Percentiles rank a stretch among this genome's conserved stretches.
Evolutionary conservation across 2,113 vertebrate genomes (phyloP).

Genomic region (Rhea pennata): DNA sequence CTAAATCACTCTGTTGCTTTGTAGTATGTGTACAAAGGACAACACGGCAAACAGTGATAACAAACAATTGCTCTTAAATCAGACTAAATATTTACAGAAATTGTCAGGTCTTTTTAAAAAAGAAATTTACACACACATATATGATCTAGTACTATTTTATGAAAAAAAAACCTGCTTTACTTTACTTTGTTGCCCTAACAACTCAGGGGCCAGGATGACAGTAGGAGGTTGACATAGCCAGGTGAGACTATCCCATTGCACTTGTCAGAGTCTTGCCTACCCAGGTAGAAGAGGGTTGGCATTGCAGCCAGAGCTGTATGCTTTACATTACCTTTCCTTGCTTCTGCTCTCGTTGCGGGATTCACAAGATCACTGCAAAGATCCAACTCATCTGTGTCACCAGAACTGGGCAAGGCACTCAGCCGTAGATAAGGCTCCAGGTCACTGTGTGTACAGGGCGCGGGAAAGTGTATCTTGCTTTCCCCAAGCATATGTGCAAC

Average conservation of each 20-base stretch:
- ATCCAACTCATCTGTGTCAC: neutral
- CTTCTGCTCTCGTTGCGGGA: neutral
- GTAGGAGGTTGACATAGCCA: neutral
- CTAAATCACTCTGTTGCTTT: neutral
- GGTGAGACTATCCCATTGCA: neutral
- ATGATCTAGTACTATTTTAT: neutral
- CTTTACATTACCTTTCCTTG: neutral
- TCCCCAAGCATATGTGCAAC: neutral
- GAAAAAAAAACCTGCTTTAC: neutral
- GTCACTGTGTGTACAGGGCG: neutral
- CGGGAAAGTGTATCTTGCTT: neutral
- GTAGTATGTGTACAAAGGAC: neutral
- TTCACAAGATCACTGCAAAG: neutral
- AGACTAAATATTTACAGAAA: neutral
- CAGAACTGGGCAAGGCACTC: neutral
- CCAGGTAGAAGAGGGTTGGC: neutral
- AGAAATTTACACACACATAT: neutral
- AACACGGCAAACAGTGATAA: neutral
- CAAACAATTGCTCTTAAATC: neutral
- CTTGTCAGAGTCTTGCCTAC: neutral
- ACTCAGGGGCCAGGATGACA: neutral
- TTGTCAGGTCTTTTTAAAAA: neutral
- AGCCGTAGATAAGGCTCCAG: neutral
- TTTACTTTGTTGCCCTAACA: neutral
- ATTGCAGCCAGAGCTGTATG: neutral